Percentiles rank a stretch among this genome's conserved stretches.
These are phyloP conservation scores for Chlorocebus sabaeus DNA, from an alignment of 2,113 vertebrate genomes.

Conservation along the genomic window DNA sequence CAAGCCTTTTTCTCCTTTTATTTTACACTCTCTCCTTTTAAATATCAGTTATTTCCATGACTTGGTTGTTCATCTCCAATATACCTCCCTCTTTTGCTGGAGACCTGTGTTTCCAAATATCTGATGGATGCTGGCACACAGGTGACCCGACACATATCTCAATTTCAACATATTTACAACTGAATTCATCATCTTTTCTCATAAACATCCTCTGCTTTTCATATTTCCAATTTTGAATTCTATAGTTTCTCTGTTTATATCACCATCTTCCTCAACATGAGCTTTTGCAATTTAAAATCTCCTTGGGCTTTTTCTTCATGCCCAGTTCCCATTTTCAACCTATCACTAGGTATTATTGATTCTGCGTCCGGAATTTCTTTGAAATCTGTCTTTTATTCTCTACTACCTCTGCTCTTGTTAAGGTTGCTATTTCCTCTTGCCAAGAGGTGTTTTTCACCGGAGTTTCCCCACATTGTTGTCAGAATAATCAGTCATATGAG, in stretches of 20 bases:
- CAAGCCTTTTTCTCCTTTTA: background rate
- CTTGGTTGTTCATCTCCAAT: background rate
- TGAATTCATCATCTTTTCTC: background rate
- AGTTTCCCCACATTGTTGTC: background rate
- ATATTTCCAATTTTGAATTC: background rate
- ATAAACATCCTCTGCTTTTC: background rate
- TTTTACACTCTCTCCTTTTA: background rate
- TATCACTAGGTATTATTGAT: background rate
- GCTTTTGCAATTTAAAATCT: background rate
- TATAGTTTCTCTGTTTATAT: background rate
- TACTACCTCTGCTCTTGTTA: background rate
- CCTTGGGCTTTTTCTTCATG: background rate
- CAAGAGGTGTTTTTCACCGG: background rate
- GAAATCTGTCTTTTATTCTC: background rate
- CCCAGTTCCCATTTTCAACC: background rate
- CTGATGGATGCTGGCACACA: fast-evolving
- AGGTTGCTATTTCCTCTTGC: background rate
- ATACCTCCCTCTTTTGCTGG: background rate
- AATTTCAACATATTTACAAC: background rate
- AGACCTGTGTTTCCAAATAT: background rate
- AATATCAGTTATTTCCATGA: background rate
- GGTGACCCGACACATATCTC: background rate
- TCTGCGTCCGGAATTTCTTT: background rate
- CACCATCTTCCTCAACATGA: background rate
- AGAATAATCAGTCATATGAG: background rate